These are phyloP conservation scores for Sepiola atlantica DNA, from an alignment of 2,888 invertebrate species.

Conservation along the genomic window DNA sequence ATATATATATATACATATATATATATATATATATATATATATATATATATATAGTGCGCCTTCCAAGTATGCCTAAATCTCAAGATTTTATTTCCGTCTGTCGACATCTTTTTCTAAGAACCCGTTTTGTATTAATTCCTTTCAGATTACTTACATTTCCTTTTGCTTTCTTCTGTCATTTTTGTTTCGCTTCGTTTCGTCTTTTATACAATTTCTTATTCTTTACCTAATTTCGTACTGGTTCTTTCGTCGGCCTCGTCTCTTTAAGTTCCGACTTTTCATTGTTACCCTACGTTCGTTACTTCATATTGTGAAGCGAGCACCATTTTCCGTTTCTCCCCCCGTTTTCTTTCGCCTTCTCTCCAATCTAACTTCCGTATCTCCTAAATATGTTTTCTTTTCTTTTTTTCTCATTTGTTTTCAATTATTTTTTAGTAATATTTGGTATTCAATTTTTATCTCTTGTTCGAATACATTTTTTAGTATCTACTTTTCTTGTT, in stretches of 20 bases:
- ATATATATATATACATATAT: constrained; percentile 18
- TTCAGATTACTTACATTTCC: not conserved
- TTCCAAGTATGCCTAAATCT: not conserved
- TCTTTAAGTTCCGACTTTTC: not conserved
- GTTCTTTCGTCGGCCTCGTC: not conserved
- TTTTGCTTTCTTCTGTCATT: not conserved
- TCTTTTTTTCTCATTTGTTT: not conserved
- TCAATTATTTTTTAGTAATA: not conserved
- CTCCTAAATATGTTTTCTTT: not conserved
- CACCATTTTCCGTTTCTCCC: not conserved
- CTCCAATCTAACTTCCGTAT: not conserved
- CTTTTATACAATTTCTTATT: not conserved
- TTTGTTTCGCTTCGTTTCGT: not conserved
- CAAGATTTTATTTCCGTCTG: not conserved
- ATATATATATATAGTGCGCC: not conserved
- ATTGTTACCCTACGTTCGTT: not conserved
- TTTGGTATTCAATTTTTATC: too few species aligned
- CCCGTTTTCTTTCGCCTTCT: not conserved
- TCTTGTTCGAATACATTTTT: not conserved
- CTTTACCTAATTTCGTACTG: not conserved
- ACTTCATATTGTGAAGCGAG: not conserved
- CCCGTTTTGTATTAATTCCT: not conserved
- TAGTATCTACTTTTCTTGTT: not conserved
- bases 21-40: not conserved
- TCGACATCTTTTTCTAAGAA: not conserved